A percentile compares a stretch with the other conserved stretches of the same genome.
These are phyloP conservation scores for Triplophysa dalaica DNA, from an alignment of 2,113 vertebrate species.

Conservation along the genomic window DNA sequence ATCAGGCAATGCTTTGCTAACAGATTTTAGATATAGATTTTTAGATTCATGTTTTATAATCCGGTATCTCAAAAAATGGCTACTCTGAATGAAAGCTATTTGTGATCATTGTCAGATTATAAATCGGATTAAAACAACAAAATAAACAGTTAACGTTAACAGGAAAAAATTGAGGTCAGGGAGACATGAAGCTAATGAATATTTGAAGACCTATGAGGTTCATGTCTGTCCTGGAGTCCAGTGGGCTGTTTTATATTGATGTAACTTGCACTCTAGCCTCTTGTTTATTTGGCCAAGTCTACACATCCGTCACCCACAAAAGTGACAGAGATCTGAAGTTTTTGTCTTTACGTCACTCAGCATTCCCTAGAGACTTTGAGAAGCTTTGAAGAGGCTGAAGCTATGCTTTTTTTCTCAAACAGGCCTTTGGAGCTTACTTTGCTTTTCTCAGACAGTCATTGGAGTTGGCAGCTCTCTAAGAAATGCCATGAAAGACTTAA, in stretches of 20 bases:
- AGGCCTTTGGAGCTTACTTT: slow-evolving; percentile 58
- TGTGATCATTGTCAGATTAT: background rate
- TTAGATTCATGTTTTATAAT: background rate
- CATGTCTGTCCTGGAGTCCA: background rate
- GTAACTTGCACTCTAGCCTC: background rate
- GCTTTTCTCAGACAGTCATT: slow-evolving; percentile 59
- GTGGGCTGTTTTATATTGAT: background rate
- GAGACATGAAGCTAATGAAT: too few species aligned
- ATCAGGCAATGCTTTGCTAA: too few species aligned
- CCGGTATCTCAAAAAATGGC: background rate
- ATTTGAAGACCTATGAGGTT: background rate
- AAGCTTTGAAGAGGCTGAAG: slow-evolving; percentile 59
- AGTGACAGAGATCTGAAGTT: slow-evolving; percentile 54
- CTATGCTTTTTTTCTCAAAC: slow-evolving; percentile 36
- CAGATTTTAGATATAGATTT: background rate
- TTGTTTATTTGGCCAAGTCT: slow-evolving; percentile 4
- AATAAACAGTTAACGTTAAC: background rate
- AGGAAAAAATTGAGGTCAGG: too few species aligned
- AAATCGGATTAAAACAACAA: background rate
- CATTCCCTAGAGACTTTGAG: slow-evolving; percentile 60
- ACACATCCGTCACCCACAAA: slow-evolving; percentile 20
- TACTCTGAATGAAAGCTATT: background rate
- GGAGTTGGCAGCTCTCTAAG: slow-evolving; percentile 58
- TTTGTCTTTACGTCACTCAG: slow-evolving; percentile 64
- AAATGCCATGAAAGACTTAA: slow-evolving; percentile 62